Evolutionary conservation across 1,140 invertebrate genomes (phyloP).

Genomic region (Drosophila nebulosa): DNA sequence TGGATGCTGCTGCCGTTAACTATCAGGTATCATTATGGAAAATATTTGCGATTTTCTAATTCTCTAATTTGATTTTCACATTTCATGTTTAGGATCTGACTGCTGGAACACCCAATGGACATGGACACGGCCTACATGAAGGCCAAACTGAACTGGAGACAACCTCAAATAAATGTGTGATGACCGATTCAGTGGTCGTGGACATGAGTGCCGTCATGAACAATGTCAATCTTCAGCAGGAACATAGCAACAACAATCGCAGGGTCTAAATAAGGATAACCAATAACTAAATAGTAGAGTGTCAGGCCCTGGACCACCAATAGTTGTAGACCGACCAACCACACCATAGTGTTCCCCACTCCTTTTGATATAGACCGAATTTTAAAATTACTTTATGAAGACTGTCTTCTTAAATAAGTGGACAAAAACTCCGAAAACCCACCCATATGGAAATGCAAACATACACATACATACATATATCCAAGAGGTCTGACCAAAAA

Average conservation of each 20-base stretch:
- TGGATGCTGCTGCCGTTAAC: constrained; percentile 84
- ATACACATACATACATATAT: constrained; percentile 10
- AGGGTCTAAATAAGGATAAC: constrained; percentile 31
- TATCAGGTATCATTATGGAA: constrained; percentile 82
- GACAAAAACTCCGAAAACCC: constrained; percentile 16
- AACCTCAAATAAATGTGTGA: constrained; percentile 42
- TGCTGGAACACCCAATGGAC: constrained; percentile 72
- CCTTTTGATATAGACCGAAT: constrained; percentile 21
- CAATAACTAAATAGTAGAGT: not conserved
- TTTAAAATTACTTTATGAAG: constrained; percentile 8
- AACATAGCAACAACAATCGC: constrained; percentile 62
- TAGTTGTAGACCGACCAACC: constrained; percentile 33
- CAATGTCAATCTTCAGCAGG: constrained; percentile 70
- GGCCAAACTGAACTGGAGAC: constrained; percentile 73
- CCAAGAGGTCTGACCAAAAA: constrained; percentile 35
- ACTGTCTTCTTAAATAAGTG: constrained; percentile 31
- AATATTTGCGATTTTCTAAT: not conserved
- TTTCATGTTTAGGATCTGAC: constrained; percentile 52
- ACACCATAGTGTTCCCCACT: constrained; percentile 46
- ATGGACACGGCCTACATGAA: constrained; percentile 49
- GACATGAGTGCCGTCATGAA: constrained; percentile 78
- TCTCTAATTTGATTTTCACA: not conserved
- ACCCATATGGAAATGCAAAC: constrained; percentile 12
- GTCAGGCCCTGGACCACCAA: constrained; percentile 19
- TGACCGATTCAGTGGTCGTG: constrained; percentile 74